Percentiles rank a stretch among this genome's conserved stretches.
Conservation (phyloP, 2,797 vertebrate species). For the Cynodonichthys magdalenae region DNA sequence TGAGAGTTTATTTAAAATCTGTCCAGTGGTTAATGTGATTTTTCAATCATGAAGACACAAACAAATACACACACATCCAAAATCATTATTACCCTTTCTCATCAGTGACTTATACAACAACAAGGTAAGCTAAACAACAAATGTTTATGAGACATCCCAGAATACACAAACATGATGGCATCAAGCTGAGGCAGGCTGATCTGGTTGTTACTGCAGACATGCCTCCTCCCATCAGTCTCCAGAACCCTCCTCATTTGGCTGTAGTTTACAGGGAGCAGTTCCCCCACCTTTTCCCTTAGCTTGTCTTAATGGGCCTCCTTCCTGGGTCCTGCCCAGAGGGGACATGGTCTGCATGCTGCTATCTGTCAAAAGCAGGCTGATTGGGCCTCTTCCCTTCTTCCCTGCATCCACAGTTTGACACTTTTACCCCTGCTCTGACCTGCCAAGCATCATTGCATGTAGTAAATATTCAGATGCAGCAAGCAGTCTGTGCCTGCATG, state of each 20-base stretch:
- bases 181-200: constrained; percentile 5
- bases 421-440: constrained; percentile 31
- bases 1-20: too few relatives aligned
- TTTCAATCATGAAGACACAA: neutral
- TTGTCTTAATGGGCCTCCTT: constrained; percentile 69
- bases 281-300: constrained; percentile 41
- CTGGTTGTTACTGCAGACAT: constrained; percentile 21
- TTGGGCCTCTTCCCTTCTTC: constrained; percentile 20
- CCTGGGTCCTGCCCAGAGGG: constrained; percentile 64
- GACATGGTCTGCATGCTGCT: constrained; percentile 61
- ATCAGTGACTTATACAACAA: neutral
- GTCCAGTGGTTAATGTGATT: too few relatives aligned
- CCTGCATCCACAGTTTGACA: constrained; percentile 45
- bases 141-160: neutral
- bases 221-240: neutral
- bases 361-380: constrained; percentile 63
- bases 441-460: constrained; percentile 29
- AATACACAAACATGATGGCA: neutral
- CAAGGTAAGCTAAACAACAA: neutral
- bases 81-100: too few relatives aligned
- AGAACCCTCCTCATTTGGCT: constrained; percentile 32
- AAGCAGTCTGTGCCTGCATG: constrained; percentile 3
- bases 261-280: constrained; percentile 44
- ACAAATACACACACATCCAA: constrained; percentile 1
- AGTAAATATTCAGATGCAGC: constrained; percentile 30